Evolutionary conservation across 2,888 invertebrate genomes (phyloP).

Genomic region (Ypsolopha scabrella): DNA sequence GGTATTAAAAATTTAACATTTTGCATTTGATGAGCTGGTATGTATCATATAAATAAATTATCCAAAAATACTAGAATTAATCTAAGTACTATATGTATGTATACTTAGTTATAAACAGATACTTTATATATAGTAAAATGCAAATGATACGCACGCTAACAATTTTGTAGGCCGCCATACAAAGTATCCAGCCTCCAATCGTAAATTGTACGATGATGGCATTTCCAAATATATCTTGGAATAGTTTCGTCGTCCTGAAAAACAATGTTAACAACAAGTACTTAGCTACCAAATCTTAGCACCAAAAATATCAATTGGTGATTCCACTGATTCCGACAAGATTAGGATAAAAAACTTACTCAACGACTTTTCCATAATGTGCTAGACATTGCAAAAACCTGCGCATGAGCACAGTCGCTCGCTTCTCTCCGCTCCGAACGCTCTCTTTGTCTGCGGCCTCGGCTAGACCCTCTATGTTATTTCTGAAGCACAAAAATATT

Average conservation of each 20-base stretch:
- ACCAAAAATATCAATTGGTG: not conserved
- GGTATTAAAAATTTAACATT: no score
- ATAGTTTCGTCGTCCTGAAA: slow-evolving; percentile 25
- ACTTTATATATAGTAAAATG: no score
- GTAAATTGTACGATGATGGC: slow-evolving; percentile 51
- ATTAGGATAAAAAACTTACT: slow-evolving; percentile 22
- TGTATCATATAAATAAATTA: no score
- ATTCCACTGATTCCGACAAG: no score
- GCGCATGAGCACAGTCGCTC: slow-evolving; percentile 18
- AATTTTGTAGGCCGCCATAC: slow-evolving; percentile 56
- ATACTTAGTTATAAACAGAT: no score
- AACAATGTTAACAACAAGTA: no score
- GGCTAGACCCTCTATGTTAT: slow-evolving; percentile 31
- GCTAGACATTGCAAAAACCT: slow-evolving; percentile 29
- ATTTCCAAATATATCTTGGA: slow-evolving; percentile 43
- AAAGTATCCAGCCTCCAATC: slow-evolving; percentile 56
- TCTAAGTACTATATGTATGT: no score
- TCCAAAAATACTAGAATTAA: no score
- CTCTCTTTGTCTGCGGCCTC: slow-evolving; percentile 19
- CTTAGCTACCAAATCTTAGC: not conserved
- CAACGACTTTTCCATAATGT: slow-evolving; percentile 35
- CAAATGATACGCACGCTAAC: slow-evolving; percentile 37
- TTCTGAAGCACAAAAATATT: slow-evolving; percentile 20
- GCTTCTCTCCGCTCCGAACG: slow-evolving; percentile 10
- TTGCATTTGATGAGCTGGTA: no score